Conservation (phyloP, 2,113 vertebrate species). For the Pseudopodoces humilis region DNA sequence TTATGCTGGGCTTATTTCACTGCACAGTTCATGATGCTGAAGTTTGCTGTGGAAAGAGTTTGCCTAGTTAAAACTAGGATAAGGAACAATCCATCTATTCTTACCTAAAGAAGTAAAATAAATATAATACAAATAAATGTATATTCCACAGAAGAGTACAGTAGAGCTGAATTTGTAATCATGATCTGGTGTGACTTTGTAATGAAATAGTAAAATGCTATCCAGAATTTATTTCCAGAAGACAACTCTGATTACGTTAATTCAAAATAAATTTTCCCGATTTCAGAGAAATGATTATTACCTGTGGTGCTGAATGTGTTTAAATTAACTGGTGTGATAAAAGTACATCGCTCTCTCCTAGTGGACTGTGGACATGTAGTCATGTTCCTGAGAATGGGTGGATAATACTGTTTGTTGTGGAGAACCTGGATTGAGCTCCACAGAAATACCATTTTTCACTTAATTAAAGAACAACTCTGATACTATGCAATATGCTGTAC, state of each 20-base stretch:
- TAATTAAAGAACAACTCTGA: constrained; percentile 22
- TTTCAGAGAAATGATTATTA: neutral
- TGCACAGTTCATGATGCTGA: neutral
- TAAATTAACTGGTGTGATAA: neutral
- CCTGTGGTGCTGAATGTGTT: neutral
- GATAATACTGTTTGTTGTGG: neutral
- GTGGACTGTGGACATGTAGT: neutral
- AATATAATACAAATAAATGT: neutral
- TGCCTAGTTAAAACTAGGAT: neutral
- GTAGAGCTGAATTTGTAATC: neutral
- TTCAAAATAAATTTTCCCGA: neutral
- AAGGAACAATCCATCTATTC: neutral
- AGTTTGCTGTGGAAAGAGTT: neutral
- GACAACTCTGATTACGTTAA: neutral
- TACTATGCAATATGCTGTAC: neutral
- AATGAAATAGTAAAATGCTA: neutral
- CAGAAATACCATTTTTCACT: neutral
- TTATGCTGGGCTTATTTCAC: neutral
- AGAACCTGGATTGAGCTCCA: neutral
- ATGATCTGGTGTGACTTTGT: neutral
- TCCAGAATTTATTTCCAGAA: neutral
- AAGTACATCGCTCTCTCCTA: neutral
- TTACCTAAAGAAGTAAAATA: neutral
- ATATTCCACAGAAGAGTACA: neutral
- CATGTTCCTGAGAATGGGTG: neutral